Base-by-base conservation (phyloP, 1,140 invertebrate species). In the Ylistrum balloti region DNA sequence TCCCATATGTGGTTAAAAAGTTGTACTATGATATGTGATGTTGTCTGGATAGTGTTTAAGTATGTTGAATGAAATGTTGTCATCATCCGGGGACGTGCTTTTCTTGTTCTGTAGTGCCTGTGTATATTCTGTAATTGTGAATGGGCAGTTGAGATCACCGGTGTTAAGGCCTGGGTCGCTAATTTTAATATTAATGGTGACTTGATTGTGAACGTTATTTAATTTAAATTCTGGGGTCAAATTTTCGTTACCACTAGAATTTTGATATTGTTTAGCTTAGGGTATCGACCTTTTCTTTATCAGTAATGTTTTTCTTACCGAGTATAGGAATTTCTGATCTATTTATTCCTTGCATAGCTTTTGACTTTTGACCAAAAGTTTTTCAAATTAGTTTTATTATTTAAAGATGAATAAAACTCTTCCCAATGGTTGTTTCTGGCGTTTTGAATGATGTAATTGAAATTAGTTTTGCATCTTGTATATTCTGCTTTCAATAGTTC, bases 61-160 rank as follows among this genome's bases (percentile, higher is more conserved):
- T 7, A 86, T 86, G 32, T 13, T 38, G 35, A 33, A 86, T 86
- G 33, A 33, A 7, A 33, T 86, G 28, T 86, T 86, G 35, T 86
- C 86, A 9, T 86, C 33, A 20, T 15, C 20, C 5, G 86, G 86
- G 2, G 32, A 33, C 9, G 86, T 86, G 33, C 33, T 86, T 33
- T 86, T 86, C 33, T 33, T 34, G 35, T 86, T 33, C 33, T 86
- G 56, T 7, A 74, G 56, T n/a, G 56, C 56, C n/a, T 74, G 56
- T 74, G n/a, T n/a, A 28, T 74, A 74, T 28, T 74, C 56, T n/a
- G 22, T 74, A 17, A 74, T 74, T 74, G 56, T 5, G 1, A 74
- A 74, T 74, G 56, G 56, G 56, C n/a, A 74, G 56, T 74, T 74
- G 5, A 74, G 22, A 0, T n/a, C n/a, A 74, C n/a, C 56, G 5